phyloP scores from a whole-genome alignment of 2,888 invertebrate genomes.

The Parapristionchus giblindavisi region DNA sequence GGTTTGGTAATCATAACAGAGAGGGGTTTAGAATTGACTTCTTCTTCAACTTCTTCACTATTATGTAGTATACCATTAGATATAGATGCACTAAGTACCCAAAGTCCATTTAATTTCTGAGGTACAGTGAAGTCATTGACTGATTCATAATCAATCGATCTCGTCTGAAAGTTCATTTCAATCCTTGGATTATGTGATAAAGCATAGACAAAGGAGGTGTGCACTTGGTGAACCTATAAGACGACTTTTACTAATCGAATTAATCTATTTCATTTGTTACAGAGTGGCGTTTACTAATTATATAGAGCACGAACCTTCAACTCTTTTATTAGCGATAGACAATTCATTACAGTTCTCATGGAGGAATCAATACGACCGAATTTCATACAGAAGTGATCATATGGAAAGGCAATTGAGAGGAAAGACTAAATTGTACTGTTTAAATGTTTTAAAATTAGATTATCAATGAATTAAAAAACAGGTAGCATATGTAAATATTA shows the following conservation, averaged over 20 bases:
- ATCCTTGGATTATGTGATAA: slow-evolving; percentile 4
- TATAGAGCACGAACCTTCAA: too few species aligned
- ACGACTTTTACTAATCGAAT: too few species aligned
- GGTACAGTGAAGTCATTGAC: too few species aligned
- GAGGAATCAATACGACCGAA: not conserved
- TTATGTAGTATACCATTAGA: not conserved
- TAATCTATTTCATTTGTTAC: too few species aligned
- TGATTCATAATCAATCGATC: too few species aligned
- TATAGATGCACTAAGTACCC: not conserved
- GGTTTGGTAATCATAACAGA: slow-evolving; percentile 21
- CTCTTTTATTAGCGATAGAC: not conserved
- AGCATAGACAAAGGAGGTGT: slow-evolving; percentile 8
- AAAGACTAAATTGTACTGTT: slow-evolving; percentile 17
- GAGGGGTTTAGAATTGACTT: too few species aligned
- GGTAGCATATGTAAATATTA: too few species aligned
- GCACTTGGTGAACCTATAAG: slow-evolving; percentile 15
- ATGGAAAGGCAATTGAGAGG: slow-evolving; percentile 4
- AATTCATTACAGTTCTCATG: not conserved
- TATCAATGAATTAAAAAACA: too few species aligned
- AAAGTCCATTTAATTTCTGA: not conserved
- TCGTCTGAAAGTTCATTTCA: slow-evolving; percentile 17
- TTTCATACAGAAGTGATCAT: slow-evolving; percentile 10
- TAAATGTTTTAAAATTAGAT: too few species aligned
- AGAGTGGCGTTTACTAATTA: too few species aligned
- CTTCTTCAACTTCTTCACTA: too few species aligned